phyloP scores from a whole-genome alignment of 92 coral and sea anemone species.

The Meandrina meandrites region DNA sequence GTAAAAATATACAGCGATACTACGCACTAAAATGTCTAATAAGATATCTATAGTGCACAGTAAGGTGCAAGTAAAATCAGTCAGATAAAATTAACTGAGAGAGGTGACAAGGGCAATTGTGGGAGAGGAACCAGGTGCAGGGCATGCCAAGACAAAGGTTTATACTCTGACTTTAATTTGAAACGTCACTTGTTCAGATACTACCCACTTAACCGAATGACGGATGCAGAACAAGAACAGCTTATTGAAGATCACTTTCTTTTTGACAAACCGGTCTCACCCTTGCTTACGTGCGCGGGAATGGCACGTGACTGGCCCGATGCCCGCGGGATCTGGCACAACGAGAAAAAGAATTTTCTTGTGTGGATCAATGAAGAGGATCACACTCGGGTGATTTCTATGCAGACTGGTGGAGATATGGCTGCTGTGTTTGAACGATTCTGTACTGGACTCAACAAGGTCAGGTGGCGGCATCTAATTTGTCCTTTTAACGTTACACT shows the following conservation, averaged over 20 bases:
- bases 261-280: conserved; percentile 97
- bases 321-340: conserved; percentile 98
- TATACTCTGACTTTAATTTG: background rate
- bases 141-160: no score
- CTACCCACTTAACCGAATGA: conserved; percentile 94
- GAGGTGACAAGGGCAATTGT: no score
- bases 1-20: no score
- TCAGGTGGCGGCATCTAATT: background rate
- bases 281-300: conserved; percentile 89
- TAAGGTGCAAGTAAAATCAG: no score
- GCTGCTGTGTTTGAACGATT: conserved; percentile 90
- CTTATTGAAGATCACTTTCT: conserved; percentile 90
- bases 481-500: background rate
- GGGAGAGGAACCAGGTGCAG: no score
- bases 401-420: conserved; percentile 95
- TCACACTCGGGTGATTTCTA: conserved; percentile 91
- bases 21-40: no score
- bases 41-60: no score
- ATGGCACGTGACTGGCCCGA: conserved; percentile 99
- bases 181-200: conserved; percentile 44
- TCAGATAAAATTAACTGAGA: no score
- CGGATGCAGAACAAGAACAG: conserved; percentile 90
- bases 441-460: conserved; percentile 75
- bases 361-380: conserved; percentile 99
- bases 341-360: conserved; percentile 87